Evolutionary conservation across 2,797 vertebrate genomes (phyloP), one percentile per base, ranked within the genome.

Genomic region (Arvicola amphibius): DNA sequence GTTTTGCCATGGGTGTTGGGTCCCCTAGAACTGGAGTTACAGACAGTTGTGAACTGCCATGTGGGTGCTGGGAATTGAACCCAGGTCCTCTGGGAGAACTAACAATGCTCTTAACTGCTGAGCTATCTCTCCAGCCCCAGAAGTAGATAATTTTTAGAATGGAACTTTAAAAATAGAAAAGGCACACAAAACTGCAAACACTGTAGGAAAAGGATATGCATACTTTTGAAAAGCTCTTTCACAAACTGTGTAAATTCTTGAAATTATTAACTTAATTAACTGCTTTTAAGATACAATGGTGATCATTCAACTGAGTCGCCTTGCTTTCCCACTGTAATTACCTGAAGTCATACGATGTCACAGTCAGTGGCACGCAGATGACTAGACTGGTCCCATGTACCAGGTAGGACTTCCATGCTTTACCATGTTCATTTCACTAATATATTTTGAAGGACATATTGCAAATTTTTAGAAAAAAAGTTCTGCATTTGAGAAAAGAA

Each of bases 401-500:
- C 11, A 76, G 67, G 17, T 34, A 51, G 78, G 69, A 69, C 34
- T 85, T 83, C 10, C 6, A 32, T 6, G 61, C 7, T 16, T n/a
- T 53, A 67, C 17, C 27, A 10, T 10, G 40, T 76, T 61, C 11
- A 46, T 29, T 34, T 87, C 1, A 0, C 43, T 71, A 85, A 93
- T 65, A 85, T 1, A 87, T n/a, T 63, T 73, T 25, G 46, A 83
- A 92, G 61, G 27, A 27, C 6, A 1, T 48, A 7, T 79, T 90
- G 23, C 34, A 76, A 34, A 34, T 16, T 87, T 69, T 29, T 27
- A 40, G 40, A 7, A 61, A 80, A 93, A 91, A 53, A 80, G 4
- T 56, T 56, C 17, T 90, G 46, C 91, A 48, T 94, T 91, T 65
- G 81, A 83, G 63, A 83, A 94, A 94, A 81, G 76, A 59, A 84